A percentile compares a stretch with the other conserved stretches of the same genome.
phyloP scores from a whole-genome alignment of 2,797 vertebrate species.

The Myoxocephalus aenaeus region DNA sequence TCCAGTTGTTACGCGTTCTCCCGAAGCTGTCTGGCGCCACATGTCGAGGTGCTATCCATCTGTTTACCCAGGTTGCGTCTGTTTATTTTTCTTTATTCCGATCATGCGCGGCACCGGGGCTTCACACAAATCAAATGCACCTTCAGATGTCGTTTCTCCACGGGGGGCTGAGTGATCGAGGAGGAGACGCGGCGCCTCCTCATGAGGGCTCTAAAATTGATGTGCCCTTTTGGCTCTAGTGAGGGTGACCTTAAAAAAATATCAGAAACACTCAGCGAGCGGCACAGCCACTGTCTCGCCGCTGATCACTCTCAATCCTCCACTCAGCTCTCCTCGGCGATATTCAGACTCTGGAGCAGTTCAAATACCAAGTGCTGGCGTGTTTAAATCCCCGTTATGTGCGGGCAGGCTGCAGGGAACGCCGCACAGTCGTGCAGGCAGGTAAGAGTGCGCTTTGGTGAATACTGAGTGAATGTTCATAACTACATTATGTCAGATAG shows the following conservation, averaged over 20 bases:
- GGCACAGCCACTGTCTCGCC: slow-evolving; percentile 73
- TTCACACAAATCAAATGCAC: slow-evolving; percentile 83
- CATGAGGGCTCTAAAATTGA: slow-evolving; percentile 85
- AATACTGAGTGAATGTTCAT: slow-evolving; percentile 59
- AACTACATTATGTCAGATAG: slow-evolving; percentile 69
- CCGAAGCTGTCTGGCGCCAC: slow-evolving; percentile 44
- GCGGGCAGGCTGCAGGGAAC: slow-evolving; percentile 46
- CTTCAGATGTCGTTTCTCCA: slow-evolving; percentile 80
- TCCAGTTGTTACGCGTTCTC: slow-evolving; percentile 57
- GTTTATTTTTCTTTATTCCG: slow-evolving; percentile 70
- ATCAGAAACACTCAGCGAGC: slow-evolving; percentile 77
- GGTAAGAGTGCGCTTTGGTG: slow-evolving; percentile 45
- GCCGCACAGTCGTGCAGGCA: slow-evolving; percentile 36
- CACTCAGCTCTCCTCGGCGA: slow-evolving; percentile 56
- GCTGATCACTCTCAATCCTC: slow-evolving; percentile 79
- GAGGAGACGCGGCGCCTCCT: slow-evolving; percentile 75
- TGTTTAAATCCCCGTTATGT: slow-evolving; percentile 59
- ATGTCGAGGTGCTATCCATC: slow-evolving; percentile 64
- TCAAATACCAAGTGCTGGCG: slow-evolving; percentile 50
- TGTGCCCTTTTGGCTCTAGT: slow-evolving; percentile 84
- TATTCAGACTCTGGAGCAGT: slow-evolving; percentile 58
- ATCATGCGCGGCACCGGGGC: slow-evolving; percentile 68
- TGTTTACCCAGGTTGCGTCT: slow-evolving; percentile 66
- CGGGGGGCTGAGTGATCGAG: slow-evolving; percentile 81
- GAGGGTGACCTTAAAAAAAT: slow-evolving; percentile 86